Percentiles rank a stretch among this genome's conserved stretches.
phyloP scores from a whole-genome alignment of 2,113 vertebrate genomes.

The Serilophus lunatus region DNA sequence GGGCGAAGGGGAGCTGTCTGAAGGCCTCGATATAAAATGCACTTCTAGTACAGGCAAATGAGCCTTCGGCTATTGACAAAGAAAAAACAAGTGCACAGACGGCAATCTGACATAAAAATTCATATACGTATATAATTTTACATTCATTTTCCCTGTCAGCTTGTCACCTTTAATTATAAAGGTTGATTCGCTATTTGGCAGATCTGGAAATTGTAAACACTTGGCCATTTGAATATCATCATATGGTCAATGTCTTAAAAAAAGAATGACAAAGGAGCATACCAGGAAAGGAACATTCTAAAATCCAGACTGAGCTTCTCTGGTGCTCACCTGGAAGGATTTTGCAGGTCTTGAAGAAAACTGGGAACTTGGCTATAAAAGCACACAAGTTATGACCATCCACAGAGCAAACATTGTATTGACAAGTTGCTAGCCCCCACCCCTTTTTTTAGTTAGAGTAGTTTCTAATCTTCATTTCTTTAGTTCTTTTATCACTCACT shows the following conservation, averaged over 20 bases:
- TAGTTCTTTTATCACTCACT: conserved; percentile 73
- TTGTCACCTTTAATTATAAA: conserved; percentile 99
- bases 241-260: conserved; percentile 82
- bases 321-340: not conserved
- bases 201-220: conserved; percentile 84
- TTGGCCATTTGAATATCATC: conserved; percentile 87
- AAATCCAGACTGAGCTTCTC: not conserved
- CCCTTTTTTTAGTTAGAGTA: not conserved
- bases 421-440: not conserved
- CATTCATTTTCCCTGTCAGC: conserved; percentile 99
- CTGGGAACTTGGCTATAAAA: not conserved
- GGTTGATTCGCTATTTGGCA: conserved; percentile 94
- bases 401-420: not conserved
- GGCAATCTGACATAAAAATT: conserved; percentile 98
- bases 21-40: conserved; percentile 88
- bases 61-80: conserved; percentile 93
- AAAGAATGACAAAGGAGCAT: conserved; percentile 61
- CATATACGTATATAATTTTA: conserved; percentile 93
- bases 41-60: conserved; percentile 81
- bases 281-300: not conserved
- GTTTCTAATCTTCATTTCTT: conserved; percentile 21
- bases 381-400: not conserved
- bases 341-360: not conserved
- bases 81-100: conserved; percentile 91
- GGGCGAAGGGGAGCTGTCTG: conserved; percentile 98